Evolutionary conservation across 2,888 invertebrate genomes (phyloP), one percentile per base, ranked within the genome.

Genomic region (Pyrocoelia pectoralis): DNA sequence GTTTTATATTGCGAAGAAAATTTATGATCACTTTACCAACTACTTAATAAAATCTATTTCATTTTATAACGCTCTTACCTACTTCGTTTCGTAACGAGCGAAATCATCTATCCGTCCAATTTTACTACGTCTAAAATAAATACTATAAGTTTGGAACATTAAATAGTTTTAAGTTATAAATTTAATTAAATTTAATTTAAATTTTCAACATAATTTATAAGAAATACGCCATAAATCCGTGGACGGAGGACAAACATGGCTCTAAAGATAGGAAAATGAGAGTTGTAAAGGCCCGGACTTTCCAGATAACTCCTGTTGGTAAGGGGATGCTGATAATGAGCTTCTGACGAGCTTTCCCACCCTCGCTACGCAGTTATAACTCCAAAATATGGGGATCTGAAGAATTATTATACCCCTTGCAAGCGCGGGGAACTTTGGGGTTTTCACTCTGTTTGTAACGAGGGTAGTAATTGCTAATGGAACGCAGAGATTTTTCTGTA

Each of bases 351-450:
- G 73, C 69, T 68, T 71, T 65, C 68, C 66, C 68, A 64, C 66
- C 60, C 61, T 72, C 72, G 68, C 70, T 63, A 71, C 71, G 71
- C 73, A 70, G 75, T 74, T 75, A 76, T 76, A 75, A 76, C 74
- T 76, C 72, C 74, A 72, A 76, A 76, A 76, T 76, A 76, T 76
- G 74, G 76, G 76, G 75, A 74, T 71, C 72, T 70, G 73, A 74
- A 74, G 74, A 74, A 74, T 75, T 73, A 76, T 76, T 76, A 74
- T 75, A 73, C 73, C 67, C 66, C 57, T 60, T 40, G 41, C 46
- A 49, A 58, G 54, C 46, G 61, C 56, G 63, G 69, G 61, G 66
- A 64, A 56, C 58, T 65, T 64, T 49, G 59, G 61, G 67, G 56
- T 68, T 66, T 68, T 55, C 24, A 61, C 68, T 69, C 67, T 71